Percentiles rank a stretch among this genome's conserved stretches.
Evolutionary conservation across 2,113 vertebrate genomes (phyloP).

Genomic region (Neoarius graeffei): DNA sequence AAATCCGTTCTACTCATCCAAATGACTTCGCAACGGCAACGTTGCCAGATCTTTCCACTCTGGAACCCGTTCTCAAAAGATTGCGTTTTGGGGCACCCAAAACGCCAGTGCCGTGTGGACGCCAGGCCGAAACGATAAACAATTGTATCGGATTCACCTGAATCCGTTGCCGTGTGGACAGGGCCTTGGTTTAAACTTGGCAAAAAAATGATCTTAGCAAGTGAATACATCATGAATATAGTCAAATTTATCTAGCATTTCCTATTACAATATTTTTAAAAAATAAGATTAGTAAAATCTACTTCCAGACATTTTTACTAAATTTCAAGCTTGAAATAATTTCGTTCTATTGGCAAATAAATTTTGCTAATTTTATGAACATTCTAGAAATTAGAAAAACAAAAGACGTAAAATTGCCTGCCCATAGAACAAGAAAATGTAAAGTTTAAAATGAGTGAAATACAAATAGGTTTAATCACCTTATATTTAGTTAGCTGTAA

Average conservation of each 20-base stretch:
- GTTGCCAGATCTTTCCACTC: too few species aligned
- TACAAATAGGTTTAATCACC: not conserved
- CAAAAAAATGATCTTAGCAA: not conserved
- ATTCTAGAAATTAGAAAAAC: not conserved
- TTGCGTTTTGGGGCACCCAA: too few species aligned
- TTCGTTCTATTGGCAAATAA: not conserved
- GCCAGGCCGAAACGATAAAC: too few species aligned
- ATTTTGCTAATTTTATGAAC: not conserved
- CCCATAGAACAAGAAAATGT: not conserved
- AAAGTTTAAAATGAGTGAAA: not conserved
- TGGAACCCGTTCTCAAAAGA: too few species aligned
- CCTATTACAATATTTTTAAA: not conserved
- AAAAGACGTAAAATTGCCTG: not conserved
- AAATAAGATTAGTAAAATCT: not conserved
- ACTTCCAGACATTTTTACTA: not conserved
- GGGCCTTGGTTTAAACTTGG: too few species aligned
- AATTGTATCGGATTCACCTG: too few species aligned
- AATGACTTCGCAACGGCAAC: too few species aligned
- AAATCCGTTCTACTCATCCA: too few species aligned
- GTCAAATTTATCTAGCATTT: not conserved
- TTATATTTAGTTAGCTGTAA: not conserved
- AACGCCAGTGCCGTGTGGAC: too few species aligned
- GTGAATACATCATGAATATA: not conserved
- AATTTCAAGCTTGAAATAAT: not conserved
- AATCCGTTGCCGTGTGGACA: too few species aligned